Evolutionary conservation across 2,888 invertebrate genomes (phyloP).

Genomic region (Leptogaster cylindrica): DNA sequence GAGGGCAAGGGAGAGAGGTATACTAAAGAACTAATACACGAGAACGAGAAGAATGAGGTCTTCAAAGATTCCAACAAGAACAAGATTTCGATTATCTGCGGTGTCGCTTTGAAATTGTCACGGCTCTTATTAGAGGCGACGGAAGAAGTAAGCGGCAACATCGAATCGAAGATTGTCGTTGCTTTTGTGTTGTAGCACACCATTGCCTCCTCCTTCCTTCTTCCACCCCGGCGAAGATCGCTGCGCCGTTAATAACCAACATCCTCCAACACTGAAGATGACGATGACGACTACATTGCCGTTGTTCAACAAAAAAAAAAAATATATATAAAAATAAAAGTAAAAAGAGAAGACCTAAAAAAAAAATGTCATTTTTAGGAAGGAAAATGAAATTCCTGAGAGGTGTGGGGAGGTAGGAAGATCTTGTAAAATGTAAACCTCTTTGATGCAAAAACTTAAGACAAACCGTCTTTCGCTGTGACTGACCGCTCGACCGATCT

Average conservation of each 20-base stretch:
- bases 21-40: not conserved
- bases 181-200: not conserved
- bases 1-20: not conserved
- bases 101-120: conserved; percentile 25
- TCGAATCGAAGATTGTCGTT: not conserved
- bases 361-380: not conserved
- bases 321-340: not conserved
- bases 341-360: not conserved
- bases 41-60: not conserved
- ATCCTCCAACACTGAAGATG: not conserved
- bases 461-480: not conserved
- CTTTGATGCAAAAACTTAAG: not conserved
- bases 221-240: not conserved
- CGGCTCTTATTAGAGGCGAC: not conserved
- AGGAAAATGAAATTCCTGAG: not conserved
- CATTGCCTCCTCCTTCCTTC: not conserved
- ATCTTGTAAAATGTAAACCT: not conserved
- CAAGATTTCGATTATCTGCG: conserved; percentile 29
- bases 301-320: no score
- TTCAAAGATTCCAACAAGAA: conserved; percentile 21
- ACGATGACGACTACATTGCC: not conserved
- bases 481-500: not conserved
- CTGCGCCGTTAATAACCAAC: not conserved
- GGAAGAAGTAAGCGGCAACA: conserved; percentile 23
- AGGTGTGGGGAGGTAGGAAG: not conserved